Conservation (phyloP, 2,113 vertebrate species). For the Oreotrochilus melanogaster region DNA sequence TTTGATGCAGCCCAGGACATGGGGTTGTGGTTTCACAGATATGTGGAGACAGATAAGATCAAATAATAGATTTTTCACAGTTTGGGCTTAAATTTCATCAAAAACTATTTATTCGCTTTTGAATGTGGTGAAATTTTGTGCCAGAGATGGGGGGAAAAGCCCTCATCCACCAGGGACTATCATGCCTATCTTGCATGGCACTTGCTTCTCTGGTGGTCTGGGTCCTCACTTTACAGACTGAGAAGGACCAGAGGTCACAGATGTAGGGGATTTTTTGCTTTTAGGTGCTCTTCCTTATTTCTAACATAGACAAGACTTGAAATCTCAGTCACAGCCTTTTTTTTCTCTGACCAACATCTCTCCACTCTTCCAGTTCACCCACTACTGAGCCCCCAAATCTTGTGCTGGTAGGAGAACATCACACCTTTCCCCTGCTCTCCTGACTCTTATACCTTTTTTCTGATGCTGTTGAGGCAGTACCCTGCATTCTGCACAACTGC, state of each 20-base stretch:
- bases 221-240: not conserved
- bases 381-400: not conserved
- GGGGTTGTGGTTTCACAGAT: not conserved
- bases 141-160: not conserved
- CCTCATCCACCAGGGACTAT: accelerated
- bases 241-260: not conserved
- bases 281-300: not conserved
- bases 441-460: not conserved
- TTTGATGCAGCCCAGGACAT: too few species aligned
- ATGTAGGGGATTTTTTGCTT: not conserved
- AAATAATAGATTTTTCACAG: not conserved
- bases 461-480: not conserved
- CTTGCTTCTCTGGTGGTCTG: not conserved
- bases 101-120: not conserved
- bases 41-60: not conserved
- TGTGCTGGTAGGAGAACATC: not conserved
- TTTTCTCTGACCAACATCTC: not conserved
- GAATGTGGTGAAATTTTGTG: not conserved
- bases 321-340: not conserved
- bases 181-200: not conserved
- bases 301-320: not conserved
- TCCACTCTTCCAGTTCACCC: not conserved
- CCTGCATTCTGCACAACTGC: not conserved
- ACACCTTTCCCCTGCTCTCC: not conserved
- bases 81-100: not conserved